Evolutionary conservation across 2,888 invertebrate genomes (phyloP).

Genomic region (Gasteruption jaculator): DNA sequence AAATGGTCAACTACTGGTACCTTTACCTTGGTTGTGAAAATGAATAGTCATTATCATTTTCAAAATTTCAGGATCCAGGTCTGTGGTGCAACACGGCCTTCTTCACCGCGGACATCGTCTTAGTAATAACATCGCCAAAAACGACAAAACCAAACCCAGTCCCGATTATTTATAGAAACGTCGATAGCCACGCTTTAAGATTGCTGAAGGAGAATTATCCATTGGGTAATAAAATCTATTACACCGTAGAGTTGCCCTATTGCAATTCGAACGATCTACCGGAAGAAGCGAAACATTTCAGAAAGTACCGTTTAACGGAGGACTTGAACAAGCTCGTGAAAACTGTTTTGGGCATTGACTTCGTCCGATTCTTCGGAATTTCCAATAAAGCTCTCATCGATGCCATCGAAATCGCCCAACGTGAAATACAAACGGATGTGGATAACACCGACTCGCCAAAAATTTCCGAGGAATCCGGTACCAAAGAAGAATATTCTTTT

Average conservation of each 20-base stretch:
- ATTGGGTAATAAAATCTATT: slow-evolving; percentile 36
- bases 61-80: slow-evolving; percentile 36
- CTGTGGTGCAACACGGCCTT: slow-evolving; percentile 45
- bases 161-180: slow-evolving; percentile 35
- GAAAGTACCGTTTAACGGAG: slow-evolving; percentile 37
- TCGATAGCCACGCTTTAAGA: slow-evolving; percentile 38
- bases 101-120: slow-evolving; percentile 36
- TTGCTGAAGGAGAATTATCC: slow-evolving; percentile 39
- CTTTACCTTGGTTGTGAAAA: neutral
- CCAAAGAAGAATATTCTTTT: slow-evolving; percentile 17
- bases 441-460: slow-evolving; percentile 13
- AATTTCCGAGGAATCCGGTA: slow-evolving; percentile 30
- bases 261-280: slow-evolving; percentile 40
- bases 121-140: slow-evolving; percentile 43
- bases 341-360: slow-evolving; percentile 35
- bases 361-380: slow-evolving; percentile 27
- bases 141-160: slow-evolving; percentile 19
- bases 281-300: slow-evolving; percentile 40
- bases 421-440: slow-evolving; percentile 25
- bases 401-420: slow-evolving; percentile 33
- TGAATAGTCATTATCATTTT: neutral
- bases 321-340: slow-evolving; percentile 41
- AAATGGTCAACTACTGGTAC: neutral
- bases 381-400: slow-evolving; percentile 35
- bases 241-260: slow-evolving; percentile 42